Conservation (phyloP, 2,797 vertebrate species). For the Oreochromis mossambicus region DNA sequence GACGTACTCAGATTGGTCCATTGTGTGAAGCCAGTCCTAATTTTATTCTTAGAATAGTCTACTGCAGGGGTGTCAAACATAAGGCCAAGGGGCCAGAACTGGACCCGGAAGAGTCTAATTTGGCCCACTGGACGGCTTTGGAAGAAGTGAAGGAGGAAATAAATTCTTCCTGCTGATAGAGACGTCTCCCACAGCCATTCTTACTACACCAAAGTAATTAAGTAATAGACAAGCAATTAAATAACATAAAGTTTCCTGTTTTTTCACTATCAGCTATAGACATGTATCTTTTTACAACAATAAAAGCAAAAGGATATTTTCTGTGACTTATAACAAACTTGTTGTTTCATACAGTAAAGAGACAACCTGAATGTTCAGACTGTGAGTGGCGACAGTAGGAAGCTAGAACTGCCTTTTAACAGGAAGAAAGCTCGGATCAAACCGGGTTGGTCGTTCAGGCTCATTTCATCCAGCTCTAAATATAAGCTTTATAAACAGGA, state of each 20-base stretch:
- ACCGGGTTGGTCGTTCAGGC: not conserved
- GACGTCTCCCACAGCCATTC: not conserved
- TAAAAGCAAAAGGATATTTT: not conserved
- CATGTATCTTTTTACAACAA: not conserved
- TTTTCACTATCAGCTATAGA: not conserved
- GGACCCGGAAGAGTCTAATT: not conserved
- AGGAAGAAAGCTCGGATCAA: not conserved
- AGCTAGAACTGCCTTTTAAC: not conserved
- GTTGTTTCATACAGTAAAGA: not conserved
- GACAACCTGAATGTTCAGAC: not conserved
- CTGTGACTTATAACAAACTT: not conserved
- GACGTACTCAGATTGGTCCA: not conserved
- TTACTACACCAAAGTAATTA: not conserved
- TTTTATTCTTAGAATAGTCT: not conserved
- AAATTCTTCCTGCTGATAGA: not conserved
- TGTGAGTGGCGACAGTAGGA: accelerated
- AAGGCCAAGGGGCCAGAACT: not conserved
- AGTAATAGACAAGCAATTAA: not conserved
- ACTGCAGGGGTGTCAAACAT: not conserved
- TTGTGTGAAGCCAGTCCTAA: not conserved
- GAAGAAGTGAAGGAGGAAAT: not conserved
- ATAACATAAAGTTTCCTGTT: not conserved
- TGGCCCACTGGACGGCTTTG: not conserved
- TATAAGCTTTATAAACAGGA: not conserved
- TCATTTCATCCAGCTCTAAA: not conserved